phyloP scores from a whole-genome alignment of 2,888 invertebrate species.

The Tillus elongatus region DNA sequence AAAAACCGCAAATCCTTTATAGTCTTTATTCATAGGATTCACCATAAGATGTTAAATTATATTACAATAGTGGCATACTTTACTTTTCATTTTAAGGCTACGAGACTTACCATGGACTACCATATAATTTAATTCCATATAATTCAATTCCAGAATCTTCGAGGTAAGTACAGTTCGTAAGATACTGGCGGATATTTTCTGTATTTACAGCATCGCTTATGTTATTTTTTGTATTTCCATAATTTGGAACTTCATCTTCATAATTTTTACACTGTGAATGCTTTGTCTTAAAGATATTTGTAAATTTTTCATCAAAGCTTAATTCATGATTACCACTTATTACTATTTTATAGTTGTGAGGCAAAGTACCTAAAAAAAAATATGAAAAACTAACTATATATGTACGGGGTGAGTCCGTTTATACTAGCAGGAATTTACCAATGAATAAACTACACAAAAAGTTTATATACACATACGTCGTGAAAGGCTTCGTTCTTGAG shows the following conservation, averaged over 20 bases:
- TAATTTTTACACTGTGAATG: conserved; percentile 41
- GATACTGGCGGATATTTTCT: conserved; percentile 53
- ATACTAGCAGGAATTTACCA: too few relatives aligned
- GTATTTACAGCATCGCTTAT: conserved; percentile 57
- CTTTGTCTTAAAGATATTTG: conserved; percentile 46
- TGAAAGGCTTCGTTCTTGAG: too few relatives aligned
- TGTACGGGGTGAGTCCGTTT: too few relatives aligned
- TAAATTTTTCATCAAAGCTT: conserved; percentile 65
- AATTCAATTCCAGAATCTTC: conserved; percentile 60
- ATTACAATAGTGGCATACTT: too few relatives aligned
- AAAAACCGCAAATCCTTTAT: too few relatives aligned
- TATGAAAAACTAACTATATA: too few relatives aligned
- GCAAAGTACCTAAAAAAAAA: conserved; percentile 42
- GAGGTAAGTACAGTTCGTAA: conserved; percentile 70
- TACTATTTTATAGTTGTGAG: conserved; percentile 70
- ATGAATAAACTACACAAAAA: too few relatives aligned
- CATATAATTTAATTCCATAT: conserved; percentile 70
- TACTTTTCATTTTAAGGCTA: too few relatives aligned
- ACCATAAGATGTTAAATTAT: too few relatives aligned
- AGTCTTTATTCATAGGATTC: too few relatives aligned
- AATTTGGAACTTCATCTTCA: conserved; percentile 54
- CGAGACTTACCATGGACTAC: conserved; percentile 62
- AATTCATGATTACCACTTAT: conserved; percentile 83
- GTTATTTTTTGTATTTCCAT: conserved; percentile 50
- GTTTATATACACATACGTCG: too few relatives aligned